These are phyloP conservation scores for Griposia aprilina DNA, from an alignment of 2,888 invertebrate species.

Conservation along the genomic window DNA sequence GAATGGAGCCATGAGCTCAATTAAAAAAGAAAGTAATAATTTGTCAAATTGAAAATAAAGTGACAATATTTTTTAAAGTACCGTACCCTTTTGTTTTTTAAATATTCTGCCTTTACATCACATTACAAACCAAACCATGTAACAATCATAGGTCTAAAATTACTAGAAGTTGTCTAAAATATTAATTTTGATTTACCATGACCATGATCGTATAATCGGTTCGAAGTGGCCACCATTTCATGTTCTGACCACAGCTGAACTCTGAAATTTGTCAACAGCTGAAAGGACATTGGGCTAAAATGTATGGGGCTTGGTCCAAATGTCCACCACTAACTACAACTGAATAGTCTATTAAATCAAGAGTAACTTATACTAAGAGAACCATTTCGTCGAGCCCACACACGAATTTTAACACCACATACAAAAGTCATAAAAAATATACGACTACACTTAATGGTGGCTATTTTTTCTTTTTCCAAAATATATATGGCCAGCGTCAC, in stretches of 20 bases:
- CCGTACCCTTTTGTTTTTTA: background rate
- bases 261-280: slow-evolving; percentile 1
- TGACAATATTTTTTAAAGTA: background rate
- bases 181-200: background rate
- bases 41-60: background rate
- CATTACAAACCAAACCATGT: background rate
- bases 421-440: too few species aligned
- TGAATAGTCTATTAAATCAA: too few species aligned
- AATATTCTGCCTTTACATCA: background rate
- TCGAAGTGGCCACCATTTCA: background rate
- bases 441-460: too few species aligned
- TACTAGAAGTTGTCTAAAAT: background rate
- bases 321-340: background rate
- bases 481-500: too few species aligned
- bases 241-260: background rate
- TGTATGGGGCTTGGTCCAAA: background rate
- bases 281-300: background rate
- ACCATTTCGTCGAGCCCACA: too few species aligned
- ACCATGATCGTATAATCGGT: background rate
- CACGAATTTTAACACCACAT: too few species aligned
- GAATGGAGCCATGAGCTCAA: background rate
- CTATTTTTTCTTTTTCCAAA: too few species aligned
- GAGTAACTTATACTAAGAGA: too few species aligned
- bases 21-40: background rate
- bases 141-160: background rate